Conservation (phyloP, 2,113 vertebrate species). For the Cottus gobio region DNA sequence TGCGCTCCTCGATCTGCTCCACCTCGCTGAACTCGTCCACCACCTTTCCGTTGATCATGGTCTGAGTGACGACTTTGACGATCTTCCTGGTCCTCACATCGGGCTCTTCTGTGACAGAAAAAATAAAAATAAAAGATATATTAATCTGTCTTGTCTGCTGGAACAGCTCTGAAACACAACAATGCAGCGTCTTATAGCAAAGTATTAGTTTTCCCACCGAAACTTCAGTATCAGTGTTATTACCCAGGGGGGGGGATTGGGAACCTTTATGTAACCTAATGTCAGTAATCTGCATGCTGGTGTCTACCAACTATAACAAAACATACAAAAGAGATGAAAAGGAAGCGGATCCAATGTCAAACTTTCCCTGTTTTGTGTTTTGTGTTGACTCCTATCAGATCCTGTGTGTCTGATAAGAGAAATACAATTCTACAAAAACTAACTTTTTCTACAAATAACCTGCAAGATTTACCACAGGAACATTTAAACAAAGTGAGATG, state of each 20-base stretch:
- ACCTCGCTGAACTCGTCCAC: slow-evolving; percentile 85
- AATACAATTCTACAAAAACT: neutral
- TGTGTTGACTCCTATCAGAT: neutral
- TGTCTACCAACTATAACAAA: neutral
- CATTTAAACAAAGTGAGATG: neutral
- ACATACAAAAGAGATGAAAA: slow-evolving; percentile 3
- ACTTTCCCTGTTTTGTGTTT: neutral
- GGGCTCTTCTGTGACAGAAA: slow-evolving; percentile 77
- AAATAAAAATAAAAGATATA: neutral
- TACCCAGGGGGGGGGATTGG: no score
- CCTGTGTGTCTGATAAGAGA: neutral
- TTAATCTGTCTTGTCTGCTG: neutral
- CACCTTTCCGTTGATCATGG: slow-evolving; percentile 85
- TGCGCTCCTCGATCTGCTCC: slow-evolving; percentile 83
- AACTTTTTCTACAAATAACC: neutral
- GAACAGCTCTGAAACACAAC: neutral
- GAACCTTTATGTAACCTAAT: neutral
- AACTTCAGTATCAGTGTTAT: neutral
- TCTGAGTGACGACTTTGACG: slow-evolving; percentile 86
- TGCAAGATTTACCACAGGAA: neutral
- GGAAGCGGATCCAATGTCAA: neutral
- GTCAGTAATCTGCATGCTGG: neutral
- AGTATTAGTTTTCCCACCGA: neutral
- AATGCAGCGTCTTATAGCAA: neutral
- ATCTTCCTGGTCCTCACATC: slow-evolving; percentile 86